Base-by-base conservation (phyloP, 2,888 invertebrate species). In the Drosophila maculinotata region DNA sequence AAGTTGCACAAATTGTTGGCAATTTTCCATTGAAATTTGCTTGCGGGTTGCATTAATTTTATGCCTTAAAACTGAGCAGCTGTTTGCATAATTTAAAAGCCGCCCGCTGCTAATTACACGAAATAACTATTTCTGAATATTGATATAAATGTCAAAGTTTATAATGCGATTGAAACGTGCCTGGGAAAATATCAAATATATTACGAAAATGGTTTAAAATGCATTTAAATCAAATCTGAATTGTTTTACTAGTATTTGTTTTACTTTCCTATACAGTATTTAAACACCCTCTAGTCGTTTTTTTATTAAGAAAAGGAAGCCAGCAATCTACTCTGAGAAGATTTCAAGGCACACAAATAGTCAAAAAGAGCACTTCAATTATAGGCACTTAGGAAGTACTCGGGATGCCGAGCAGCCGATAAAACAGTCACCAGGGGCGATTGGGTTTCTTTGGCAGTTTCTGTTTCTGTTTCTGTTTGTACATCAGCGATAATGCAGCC, bases 401-500 rank as follows among this genome's bases (percentile, higher is more conserved):
- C 38, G 7, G 8, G 9, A 39, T 57, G 54, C 35, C 36, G 25
- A 59, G 58, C 30, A 42, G 38, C n/a, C 23, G 30, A 25, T 33
- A n/a, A 26, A 41, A 49, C n/a, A 36, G 10, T 36, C 44, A 20
- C 7, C 17, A 14, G 65, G 35, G 42, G 48, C 2, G 20, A 2
- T 20, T n/a, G n/a, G n/a, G 20, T 20, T 20, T 20, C 20, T 35
- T n/a, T n/a, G n/a, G n/a, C n/a, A n/a, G 23, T 35, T 39, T 39
- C 17, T 12, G 30, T 15, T 30, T 45, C 31, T 17, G 41, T 57
- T 44, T 41, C 26, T 17, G 38, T 35, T 36, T 60, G 36, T 58
- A 58, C 41, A 65, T 52, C 66, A 36, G 47, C 30, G 77, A 83
- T 83, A 86, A 78, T 45, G 67, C 66, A 51, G 53, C 47, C 73